phyloP scores from a whole-genome alignment of 2,888 invertebrate species.

The Hydropsyche betteni region DNA sequence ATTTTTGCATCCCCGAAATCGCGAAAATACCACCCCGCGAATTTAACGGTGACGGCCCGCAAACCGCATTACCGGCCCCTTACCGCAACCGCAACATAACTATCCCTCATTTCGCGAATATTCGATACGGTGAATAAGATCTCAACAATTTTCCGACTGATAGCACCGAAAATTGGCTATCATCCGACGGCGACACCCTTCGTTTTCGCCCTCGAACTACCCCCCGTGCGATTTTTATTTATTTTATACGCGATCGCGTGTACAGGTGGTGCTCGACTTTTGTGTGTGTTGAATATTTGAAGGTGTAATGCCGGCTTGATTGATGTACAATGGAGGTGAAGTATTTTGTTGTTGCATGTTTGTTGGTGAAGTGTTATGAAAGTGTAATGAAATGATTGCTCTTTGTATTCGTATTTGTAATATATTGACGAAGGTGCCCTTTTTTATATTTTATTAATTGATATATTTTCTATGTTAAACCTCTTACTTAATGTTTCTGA shows the following conservation, averaged over 20 bases:
- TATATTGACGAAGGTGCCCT: too few species aligned
- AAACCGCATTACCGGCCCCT: slow-evolving; percentile 37
- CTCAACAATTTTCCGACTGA: slow-evolving; percentile 48
- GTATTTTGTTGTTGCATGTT: too few species aligned
- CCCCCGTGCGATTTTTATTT: slow-evolving; percentile 8
- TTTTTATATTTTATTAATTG: too few species aligned
- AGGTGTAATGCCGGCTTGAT: too few species aligned
- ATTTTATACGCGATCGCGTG: not conserved
- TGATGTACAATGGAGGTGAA: too few species aligned
- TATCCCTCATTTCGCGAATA: slow-evolving; percentile 44
- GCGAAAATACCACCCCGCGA: not conserved
- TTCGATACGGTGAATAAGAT: slow-evolving; percentile 48
- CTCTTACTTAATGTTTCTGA: too few species aligned
- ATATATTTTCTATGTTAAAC: too few species aligned
- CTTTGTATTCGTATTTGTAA: too few species aligned
- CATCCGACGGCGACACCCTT: slow-evolving; percentile 13
- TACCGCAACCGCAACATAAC: slow-evolving; percentile 28
- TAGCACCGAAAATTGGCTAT: slow-evolving; percentile 49
- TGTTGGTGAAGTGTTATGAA: too few species aligned
- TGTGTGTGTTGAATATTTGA: too few species aligned
- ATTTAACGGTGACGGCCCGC: slow-evolving; percentile 26
- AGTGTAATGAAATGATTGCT: too few species aligned
- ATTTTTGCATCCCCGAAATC: slow-evolving; percentile 11
- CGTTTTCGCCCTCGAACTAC: not conserved
- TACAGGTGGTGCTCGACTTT: too few species aligned